Percentiles rank a stretch among this genome's conserved stretches.
phyloP scores from a whole-genome alignment of 2,113 vertebrate species.

The Sceloporus tristichus region DNA sequence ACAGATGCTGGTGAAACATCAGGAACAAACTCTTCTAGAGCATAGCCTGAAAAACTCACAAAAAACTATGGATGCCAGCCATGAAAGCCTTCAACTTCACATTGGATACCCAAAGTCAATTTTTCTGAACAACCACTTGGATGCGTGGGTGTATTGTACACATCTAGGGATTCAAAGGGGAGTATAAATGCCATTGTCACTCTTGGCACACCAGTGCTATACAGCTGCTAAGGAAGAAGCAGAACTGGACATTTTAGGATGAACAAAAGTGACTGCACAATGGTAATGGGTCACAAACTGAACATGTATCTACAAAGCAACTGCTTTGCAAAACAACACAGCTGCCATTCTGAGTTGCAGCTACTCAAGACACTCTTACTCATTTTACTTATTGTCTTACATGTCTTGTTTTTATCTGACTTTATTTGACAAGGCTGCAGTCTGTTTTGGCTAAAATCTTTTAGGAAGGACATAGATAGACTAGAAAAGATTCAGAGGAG shows the following conservation, averaged over 20 bases:
- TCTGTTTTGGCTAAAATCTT: neutral
- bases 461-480: neutral
- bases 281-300: neutral
- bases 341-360: neutral
- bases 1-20: too few relatives aligned
- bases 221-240: conserved; percentile 4
- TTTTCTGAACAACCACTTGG: neutral
- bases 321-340: conserved; percentile 1
- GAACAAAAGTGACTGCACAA: neutral
- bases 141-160: neutral
- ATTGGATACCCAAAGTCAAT: neutral
- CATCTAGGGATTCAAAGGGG: neutral
- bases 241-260: neutral
- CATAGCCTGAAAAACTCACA: too few relatives aligned
- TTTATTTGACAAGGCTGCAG: neutral
- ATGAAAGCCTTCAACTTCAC: too few relatives aligned
- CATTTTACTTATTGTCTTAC: neutral
- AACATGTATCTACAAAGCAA: neutral
- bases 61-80: too few relatives aligned
- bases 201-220: neutral
- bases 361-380: neutral
- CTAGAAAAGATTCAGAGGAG: neutral
- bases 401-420: neutral
- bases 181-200: neutral
- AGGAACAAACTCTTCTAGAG: too few relatives aligned